Evolutionary conservation across 2,888 invertebrate species (phyloP).

Genomic region (Cenopis cana): DNA sequence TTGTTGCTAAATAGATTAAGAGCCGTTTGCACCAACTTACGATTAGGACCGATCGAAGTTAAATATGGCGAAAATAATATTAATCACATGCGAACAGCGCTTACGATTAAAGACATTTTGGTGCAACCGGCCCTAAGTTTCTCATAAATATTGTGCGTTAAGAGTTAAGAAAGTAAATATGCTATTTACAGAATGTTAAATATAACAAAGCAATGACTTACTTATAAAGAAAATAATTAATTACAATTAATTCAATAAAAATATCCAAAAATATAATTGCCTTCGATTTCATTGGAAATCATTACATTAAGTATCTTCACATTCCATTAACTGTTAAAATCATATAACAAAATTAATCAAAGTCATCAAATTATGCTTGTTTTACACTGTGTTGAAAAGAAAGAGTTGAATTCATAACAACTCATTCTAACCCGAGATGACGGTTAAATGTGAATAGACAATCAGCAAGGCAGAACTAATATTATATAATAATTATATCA

Average conservation of each 20-base stretch:
- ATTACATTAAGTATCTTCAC: constrained; percentile 12
- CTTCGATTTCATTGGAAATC: constrained; percentile 15
- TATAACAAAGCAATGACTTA: constrained; percentile 36
- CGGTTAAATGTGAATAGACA: background rate
- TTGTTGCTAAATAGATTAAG: constrained; percentile 3
- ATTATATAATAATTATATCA: constrained; percentile 1
- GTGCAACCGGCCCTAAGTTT: background rate
- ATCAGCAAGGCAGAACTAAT: constrained; percentile 2
- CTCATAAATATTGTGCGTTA: constrained; percentile 2
- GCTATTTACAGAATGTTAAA: constrained; percentile 36
- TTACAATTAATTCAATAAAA: constrained; percentile 32
- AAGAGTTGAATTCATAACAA: background rate
- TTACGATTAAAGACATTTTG: too few species aligned
- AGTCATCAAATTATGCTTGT: background rate
- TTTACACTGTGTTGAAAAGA: background rate
- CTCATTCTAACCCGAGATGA: background rate
- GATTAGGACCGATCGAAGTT: too few species aligned
- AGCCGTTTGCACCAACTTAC: too few species aligned
- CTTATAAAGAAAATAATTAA: constrained; percentile 17
- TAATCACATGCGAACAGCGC: too few species aligned
- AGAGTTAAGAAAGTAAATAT: background rate
- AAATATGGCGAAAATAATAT: too few species aligned
- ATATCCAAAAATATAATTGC: constrained; percentile 41
- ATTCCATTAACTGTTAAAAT: constrained; percentile 1
- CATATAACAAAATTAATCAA: constrained; percentile 6